Percentiles rank a stretch among this genome's conserved stretches.
These are phyloP conservation scores for Daubentonia madagascariensis DNA, from an alignment of 2,113 vertebrate genomes.

Conservation along the genomic window DNA sequence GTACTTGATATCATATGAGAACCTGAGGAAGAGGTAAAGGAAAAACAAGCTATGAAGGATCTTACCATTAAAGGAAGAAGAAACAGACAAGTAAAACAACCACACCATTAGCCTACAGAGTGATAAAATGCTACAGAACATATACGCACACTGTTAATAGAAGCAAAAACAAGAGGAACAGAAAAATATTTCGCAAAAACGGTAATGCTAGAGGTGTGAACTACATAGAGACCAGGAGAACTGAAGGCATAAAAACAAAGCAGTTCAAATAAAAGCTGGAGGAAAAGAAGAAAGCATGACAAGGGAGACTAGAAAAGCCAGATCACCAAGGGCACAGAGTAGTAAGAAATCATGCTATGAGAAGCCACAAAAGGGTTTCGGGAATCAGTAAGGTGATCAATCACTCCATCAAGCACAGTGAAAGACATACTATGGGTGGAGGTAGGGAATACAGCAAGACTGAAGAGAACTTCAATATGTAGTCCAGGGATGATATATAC, in stretches of 20 bases:
- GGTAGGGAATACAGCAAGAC: neutral
- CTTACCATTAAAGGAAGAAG: neutral
- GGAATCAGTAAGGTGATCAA: neutral
- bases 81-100: neutral
- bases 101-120: neutral
- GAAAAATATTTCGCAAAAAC: neutral
- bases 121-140: neutral
- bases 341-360: neutral
- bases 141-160: neutral
- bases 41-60: slow-evolving; percentile 8
- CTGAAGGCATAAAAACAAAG: neutral
- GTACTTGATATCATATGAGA: neutral
- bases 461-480: neutral
- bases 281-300: neutral
- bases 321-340: neutral
- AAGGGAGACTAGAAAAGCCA: slow-evolving; percentile 29
- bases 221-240: neutral
- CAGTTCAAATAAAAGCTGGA: neutral
- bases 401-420: neutral
- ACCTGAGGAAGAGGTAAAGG: neutral
- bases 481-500: neutral
- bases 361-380: neutral
- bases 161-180: neutral
- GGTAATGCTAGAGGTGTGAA: neutral
- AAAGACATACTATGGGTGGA: neutral